Conservation (phyloP, 2,888 invertebrate species). For the Dendrolimus houi region DNA sequence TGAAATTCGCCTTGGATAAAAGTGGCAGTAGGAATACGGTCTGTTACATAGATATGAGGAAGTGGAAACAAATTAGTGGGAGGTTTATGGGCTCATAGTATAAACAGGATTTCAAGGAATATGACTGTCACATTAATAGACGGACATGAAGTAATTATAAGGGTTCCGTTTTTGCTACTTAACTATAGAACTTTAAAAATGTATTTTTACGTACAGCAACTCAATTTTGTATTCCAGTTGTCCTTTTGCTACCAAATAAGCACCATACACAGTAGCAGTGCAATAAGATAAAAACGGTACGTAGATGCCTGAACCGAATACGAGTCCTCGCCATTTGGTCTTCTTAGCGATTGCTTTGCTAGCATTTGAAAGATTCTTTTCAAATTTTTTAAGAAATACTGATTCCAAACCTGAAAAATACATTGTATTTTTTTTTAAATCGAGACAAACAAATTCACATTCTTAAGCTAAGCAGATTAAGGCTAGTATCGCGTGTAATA, state of each 20-base stretch:
- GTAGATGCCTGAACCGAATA: constrained; percentile 82
- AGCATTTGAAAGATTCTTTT: constrained; percentile 62
- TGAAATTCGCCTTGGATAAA: too few species aligned
- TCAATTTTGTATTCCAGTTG: constrained; percentile 79
- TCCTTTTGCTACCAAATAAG: constrained; percentile 78
- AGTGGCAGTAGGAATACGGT: too few species aligned
- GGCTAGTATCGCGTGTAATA: too few species aligned
- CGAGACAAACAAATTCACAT: not conserved
- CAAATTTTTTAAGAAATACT: constrained; percentile 74
- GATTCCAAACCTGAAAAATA: constrained; percentile 61
- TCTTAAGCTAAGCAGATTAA: too few species aligned
- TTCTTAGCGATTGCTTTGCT: constrained; percentile 73
- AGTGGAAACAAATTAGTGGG: too few species aligned
- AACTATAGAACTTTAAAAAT: not conserved
- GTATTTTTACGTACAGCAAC: constrained; percentile 72
- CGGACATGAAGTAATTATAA: too few species aligned
- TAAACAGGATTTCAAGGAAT: too few species aligned
- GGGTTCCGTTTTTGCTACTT: not conserved
- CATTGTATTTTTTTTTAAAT: not conserved
- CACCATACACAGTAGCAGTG: constrained; percentile 82
- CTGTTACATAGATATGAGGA: too few species aligned
- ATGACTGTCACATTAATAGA: too few species aligned
- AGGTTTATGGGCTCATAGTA: too few species aligned
- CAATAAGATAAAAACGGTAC: constrained; percentile 83
- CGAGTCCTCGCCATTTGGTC: constrained; percentile 80